Evolutionary conservation across 2,797 vertebrate species (phyloP).

Genomic region (Falco novaeseelandiae): DNA sequence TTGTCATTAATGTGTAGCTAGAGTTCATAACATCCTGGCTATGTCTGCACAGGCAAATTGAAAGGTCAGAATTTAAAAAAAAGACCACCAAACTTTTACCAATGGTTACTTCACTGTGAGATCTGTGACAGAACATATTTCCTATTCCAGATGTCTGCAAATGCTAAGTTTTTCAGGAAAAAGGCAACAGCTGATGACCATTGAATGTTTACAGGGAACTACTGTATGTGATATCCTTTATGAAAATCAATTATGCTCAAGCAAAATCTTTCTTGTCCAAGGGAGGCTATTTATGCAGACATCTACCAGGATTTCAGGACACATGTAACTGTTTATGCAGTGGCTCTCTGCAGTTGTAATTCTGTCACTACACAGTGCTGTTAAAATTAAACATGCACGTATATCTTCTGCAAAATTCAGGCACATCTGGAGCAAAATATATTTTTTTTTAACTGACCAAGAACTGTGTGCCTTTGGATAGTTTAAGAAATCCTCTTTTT

Average conservation of each 20-base stretch:
- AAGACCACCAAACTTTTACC: neutral
- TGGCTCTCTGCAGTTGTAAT: neutral
- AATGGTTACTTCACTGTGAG: neutral
- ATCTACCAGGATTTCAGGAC: neutral
- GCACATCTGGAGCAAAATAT: neutral
- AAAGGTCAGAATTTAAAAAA: neutral
- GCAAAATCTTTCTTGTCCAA: neutral
- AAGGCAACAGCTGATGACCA: neutral
- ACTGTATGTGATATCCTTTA: neutral
- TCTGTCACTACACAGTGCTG: neutral
- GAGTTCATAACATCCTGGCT: neutral
- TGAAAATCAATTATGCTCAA: neutral
- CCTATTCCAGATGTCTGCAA: neutral
- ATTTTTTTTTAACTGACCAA: neutral
- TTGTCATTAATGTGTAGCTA: neutral
- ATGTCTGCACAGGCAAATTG: neutral
- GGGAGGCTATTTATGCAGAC: neutral
- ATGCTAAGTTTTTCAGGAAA: neutral
- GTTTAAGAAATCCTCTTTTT: neutral
- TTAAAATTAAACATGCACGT: neutral
- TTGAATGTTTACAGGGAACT: neutral
- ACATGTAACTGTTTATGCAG: neutral
- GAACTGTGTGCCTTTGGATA: accelerated
- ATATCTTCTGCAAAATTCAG: neutral
- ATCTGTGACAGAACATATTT: neutral